Base-by-base conservation (phyloP, 2,797 vertebrate genomes). In the Amblyraja radiata region DNA sequence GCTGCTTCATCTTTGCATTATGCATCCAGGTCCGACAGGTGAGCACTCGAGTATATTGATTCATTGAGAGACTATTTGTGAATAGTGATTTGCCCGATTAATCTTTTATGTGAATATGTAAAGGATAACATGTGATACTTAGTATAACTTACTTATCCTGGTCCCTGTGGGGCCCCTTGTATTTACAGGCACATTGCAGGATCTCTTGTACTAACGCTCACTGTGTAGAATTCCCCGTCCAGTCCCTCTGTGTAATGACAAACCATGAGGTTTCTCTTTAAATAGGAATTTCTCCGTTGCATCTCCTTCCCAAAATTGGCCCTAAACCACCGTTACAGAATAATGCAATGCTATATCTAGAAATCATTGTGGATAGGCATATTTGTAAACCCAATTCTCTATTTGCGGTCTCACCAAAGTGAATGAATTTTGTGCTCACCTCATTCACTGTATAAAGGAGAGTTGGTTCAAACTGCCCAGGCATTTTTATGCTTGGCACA, bases 21-120 rank as follows among this genome's bases (percentile, higher is more conserved):
- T 93, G 61, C 93, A 93, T 68, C 84, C 93, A 93, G 93, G 77
- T 18, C 36, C 21, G 65, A 77, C 76, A 93, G 93, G 93, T 93
- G 93, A 93, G 93, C 90, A n/a, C 88, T 39, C 10, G 4, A 68
- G 18, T 16, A 21, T 68, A 32, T 36, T 18, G 32, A 90, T 73
- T 8, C 39, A 1, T 71, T 71, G 63, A 46, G 36, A 81, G 18
- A 54, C 8, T 11, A 84, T 61, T 61, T 78, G 77, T 78, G 46
- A 74, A 18, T 76, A n/a, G 76, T n/a, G 14, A 18, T 76, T 74
- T 73, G 1, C 39, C 46, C 71, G n/a, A 28, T n/a, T 28, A 54
- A 6, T 74, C 13, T 13, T 91, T 73, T 74, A 54, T 74, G 21
- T 46, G 36, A 91, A 74, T 68, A 6, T 39, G 86, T n/a, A 65